Percentiles rank a stretch among this genome's conserved stretches.
Evolutionary conservation across 2,888 invertebrate species (phyloP).

Genomic region (Dendrolimus pini): DNA sequence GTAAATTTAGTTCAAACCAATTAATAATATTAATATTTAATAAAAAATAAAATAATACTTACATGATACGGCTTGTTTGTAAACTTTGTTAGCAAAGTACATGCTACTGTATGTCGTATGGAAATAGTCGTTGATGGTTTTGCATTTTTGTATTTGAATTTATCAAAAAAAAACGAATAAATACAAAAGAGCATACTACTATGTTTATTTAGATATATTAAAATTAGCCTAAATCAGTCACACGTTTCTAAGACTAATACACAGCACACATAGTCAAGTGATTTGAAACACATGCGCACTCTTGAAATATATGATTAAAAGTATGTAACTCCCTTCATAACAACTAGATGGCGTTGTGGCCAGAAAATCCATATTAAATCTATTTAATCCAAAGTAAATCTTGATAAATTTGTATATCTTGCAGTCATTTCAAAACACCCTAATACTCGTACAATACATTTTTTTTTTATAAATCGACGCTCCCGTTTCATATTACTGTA

Average conservation of each 20-base stretch:
- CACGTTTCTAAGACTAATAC: constrained; percentile 44
- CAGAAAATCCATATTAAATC: too few species aligned
- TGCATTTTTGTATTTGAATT: too few species aligned
- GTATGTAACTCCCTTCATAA: neutral
- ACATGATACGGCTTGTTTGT: neutral
- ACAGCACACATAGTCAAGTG: constrained; percentile 26
- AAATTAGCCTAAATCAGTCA: constrained; percentile 67
- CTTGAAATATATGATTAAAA: constrained; percentile 19
- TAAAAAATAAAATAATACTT: neutral
- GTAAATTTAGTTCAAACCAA: neutral
- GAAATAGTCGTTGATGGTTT: too few species aligned
- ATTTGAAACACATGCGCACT: constrained; percentile 27
- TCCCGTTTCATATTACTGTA: too few species aligned
- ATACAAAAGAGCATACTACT: neutral
- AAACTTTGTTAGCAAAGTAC: too few species aligned
- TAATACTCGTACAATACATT: too few species aligned
- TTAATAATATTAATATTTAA: neutral
- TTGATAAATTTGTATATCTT: too few species aligned
- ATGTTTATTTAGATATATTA: constrained; percentile 24
- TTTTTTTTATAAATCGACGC: too few species aligned
- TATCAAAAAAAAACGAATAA: neutral
- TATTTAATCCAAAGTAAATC: too few species aligned
- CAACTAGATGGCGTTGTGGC: neutral
- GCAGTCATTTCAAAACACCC: too few species aligned
- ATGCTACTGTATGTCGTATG: too few species aligned